Evolutionary conservation across 2,797 vertebrate genomes (phyloP).

Genomic region (Taeniopygia guttata): DNA sequence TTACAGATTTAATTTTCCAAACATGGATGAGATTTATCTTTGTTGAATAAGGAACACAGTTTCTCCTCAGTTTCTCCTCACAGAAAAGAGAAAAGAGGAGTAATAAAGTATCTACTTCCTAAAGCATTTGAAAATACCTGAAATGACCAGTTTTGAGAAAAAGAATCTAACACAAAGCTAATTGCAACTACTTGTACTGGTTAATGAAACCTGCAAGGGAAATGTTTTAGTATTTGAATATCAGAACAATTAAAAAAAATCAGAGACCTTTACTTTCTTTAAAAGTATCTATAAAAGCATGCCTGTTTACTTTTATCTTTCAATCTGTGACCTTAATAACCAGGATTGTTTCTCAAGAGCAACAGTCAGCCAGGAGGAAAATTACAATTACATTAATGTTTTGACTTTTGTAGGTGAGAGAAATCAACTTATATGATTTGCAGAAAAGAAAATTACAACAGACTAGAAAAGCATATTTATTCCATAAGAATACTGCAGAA

Average conservation of each 20-base stretch:
- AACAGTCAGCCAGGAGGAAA: background rate
- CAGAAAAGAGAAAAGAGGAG: background rate
- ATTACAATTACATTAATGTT: background rate
- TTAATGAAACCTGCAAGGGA: background rate
- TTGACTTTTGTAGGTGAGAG: background rate
- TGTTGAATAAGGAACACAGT: background rate
- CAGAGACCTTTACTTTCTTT: background rate
- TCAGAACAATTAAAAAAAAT: background rate
- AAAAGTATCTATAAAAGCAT: background rate
- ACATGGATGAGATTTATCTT: background rate
- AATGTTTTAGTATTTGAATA: background rate
- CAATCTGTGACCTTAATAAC: background rate
- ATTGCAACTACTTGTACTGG: background rate
- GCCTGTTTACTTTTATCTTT: background rate
- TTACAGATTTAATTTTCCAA: background rate
- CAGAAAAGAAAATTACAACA: background rate
- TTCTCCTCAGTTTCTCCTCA: background rate
- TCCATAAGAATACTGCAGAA: background rate
- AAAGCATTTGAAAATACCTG: background rate
- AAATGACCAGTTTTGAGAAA: background rate
- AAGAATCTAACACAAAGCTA: background rate
- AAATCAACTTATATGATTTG: background rate
- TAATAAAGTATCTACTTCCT: background rate
- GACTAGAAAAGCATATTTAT: background rate
- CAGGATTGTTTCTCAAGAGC: background rate